phyloP scores from a whole-genome alignment of 2,888 invertebrate species.

The Synergus japonicus region DNA sequence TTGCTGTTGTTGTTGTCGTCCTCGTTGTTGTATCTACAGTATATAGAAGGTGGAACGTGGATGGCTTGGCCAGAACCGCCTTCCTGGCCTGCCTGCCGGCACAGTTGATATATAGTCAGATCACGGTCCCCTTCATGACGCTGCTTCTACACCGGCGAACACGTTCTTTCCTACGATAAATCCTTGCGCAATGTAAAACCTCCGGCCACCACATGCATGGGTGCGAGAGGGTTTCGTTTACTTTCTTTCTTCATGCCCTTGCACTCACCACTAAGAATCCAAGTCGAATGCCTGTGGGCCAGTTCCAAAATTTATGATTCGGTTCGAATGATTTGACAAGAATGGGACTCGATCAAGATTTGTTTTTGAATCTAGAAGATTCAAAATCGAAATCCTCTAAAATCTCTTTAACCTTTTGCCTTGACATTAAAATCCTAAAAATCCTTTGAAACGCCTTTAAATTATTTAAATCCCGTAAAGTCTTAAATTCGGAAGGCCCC shows the following conservation, averaged over 20 bases:
- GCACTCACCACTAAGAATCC: neutral
- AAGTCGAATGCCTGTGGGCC: neutral
- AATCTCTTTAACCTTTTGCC: too few relatives aligned
- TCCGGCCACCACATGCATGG: constrained; percentile 51
- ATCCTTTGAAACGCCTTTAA: too few relatives aligned
- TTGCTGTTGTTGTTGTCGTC: constrained; percentile 19
- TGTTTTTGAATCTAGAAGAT: too few relatives aligned
- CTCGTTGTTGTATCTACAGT: constrained; percentile 28
- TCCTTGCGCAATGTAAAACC: constrained; percentile 72
- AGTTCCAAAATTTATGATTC: neutral
- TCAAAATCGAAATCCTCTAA: too few relatives aligned
- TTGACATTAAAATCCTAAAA: too few relatives aligned
- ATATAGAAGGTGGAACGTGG: constrained; percentile 35
- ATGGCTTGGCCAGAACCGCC: constrained; percentile 41
- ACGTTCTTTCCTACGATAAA: constrained; percentile 74
- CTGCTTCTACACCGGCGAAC: constrained; percentile 71
- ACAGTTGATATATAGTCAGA: constrained; percentile 72
- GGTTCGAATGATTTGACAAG: neutral
- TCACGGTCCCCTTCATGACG: constrained; percentile 72
- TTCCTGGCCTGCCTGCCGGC: constrained; percentile 49
- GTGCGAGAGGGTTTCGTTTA: constrained; percentile 20
- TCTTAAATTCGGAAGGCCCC: too few relatives aligned
- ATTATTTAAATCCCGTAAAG: too few relatives aligned
- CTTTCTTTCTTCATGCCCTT: constrained; percentile 13
- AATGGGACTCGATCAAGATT: too few relatives aligned